Evolutionary conservation across 2,113 vertebrate species (phyloP).

Genomic region (Pipra filicauda): DNA sequence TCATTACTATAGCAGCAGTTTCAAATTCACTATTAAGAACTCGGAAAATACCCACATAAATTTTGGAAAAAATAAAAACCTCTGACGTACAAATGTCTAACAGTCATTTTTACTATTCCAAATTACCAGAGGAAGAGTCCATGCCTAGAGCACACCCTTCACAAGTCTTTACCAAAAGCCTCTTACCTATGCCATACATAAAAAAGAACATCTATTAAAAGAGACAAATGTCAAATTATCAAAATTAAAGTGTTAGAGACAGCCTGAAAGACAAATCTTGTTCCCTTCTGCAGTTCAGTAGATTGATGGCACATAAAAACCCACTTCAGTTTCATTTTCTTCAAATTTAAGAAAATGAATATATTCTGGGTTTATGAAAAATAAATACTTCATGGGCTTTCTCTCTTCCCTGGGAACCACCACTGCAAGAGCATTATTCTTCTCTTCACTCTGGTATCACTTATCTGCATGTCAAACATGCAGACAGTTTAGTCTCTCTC

Average conservation of each 20-base stretch:
- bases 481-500: neutral
- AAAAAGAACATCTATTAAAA: neutral
- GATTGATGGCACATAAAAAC: neutral
- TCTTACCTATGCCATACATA: neutral
- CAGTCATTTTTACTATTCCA: neutral
- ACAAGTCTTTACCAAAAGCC: neutral
- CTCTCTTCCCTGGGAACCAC: neutral
- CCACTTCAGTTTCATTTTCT: neutral
- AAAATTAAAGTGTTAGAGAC: slow-evolving; percentile 7
- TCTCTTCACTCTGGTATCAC: neutral
- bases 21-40: neutral
- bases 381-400: neutral
- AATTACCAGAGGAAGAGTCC: neutral
- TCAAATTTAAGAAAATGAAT: neutral
- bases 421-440: neutral
- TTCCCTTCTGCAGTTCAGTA: neutral
- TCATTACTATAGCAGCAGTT: neutral
- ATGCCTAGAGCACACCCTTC: neutral
- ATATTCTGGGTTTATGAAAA: neutral
- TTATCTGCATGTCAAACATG: neutral
- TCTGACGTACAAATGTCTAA: neutral
- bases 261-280: neutral
- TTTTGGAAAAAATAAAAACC: neutral
- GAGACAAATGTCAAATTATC: neutral
- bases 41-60: neutral